These are phyloP conservation scores for Apotomis capreana DNA, from an alignment of 2,888 invertebrate genomes.

Conservation along the genomic window DNA sequence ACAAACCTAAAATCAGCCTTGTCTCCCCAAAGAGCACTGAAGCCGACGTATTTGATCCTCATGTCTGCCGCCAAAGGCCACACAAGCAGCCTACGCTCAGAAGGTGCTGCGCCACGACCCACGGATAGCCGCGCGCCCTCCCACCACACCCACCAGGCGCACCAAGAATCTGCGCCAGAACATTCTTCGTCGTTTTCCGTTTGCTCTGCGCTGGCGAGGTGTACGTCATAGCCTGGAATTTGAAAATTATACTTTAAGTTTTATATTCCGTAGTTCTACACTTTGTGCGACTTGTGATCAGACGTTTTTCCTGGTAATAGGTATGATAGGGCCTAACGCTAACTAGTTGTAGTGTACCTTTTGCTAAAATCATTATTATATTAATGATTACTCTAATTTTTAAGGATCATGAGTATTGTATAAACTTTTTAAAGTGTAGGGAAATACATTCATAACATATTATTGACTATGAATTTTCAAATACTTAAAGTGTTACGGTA, in stretches of 20 bases:
- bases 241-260: background rate
- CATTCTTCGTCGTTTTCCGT: conserved; percentile 83
- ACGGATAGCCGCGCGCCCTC: conserved; percentile 83
- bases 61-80: conserved; percentile 85
- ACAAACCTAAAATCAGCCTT: conserved; percentile 85
- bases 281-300: too few species aligned
- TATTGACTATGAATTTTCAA: too few species aligned
- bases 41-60: conserved; percentile 85
- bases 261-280: too few species aligned
- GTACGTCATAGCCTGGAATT: conserved; percentile 84
- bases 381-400: too few species aligned
- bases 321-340: too few species aligned
- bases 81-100: conserved; percentile 82
- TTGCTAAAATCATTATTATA: too few species aligned
- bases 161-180: conserved; percentile 75
- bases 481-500: too few species aligned
- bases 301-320: too few species aligned
- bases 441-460: too few species aligned
- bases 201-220: conserved; percentile 83
- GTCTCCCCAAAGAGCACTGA: conserved; percentile 85
- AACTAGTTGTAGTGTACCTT: too few species aligned
- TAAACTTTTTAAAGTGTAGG: too few species aligned
- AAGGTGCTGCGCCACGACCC: conserved; percentile 82
- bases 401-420: too few species aligned
- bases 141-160: conserved; percentile 88